Evolutionary conservation across 2,113 vertebrate genomes (phyloP), one percentile per base, ranked within the genome.

Genomic region (Notothenia coriiceps): DNA sequence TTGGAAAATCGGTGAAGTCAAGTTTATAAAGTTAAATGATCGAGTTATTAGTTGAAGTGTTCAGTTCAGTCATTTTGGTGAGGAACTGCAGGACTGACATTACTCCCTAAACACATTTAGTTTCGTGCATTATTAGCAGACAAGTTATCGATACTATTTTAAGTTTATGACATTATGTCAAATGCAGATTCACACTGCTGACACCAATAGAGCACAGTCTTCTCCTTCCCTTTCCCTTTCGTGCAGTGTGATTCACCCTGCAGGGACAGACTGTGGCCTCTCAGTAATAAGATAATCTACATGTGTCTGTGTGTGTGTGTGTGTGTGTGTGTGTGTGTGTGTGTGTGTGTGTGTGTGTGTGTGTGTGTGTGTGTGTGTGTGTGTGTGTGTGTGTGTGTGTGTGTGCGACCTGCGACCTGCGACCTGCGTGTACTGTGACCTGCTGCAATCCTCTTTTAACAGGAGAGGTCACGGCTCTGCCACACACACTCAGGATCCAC

Each of bases 231-330:
- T 73, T 71, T 75, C n/a, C 75, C 57, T 74, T 62, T 66, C 61
- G 46, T 57, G 47, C 77, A 40, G 54, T 33, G n/a, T 44, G 69
- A 10, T 54, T 77, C 35, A 29, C 49, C 57, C 83, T 68, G 52
- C 71, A 61, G 75, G 13, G 74, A 83, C 63, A 56, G 55, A 82
- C 63, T 52, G 54, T 73, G 70, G 61, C 72, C 76, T 76, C 84
- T 51, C 66, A 13, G 52, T 80, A 57, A 88, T 61, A 44, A 54
- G 18, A 72, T 85, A 76, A 86, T 88, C 83, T 61, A 79, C 33
- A 60, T 85, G 35, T 35, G 33, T 35, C 5, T 35, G 33, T 35
- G 33, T 35, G 33, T 35, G 33, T 35, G 33, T 35, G 33, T 35
- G 33, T 35, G 33, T 35, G 33, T 35, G 17, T 50, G 64, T 33